A percentile compares a stretch with the other conserved stretches of the same genome.
Evolutionary conservation across 2,113 vertebrate species (phyloP).

Genomic region (Pelmatolapia mariae): DNA sequence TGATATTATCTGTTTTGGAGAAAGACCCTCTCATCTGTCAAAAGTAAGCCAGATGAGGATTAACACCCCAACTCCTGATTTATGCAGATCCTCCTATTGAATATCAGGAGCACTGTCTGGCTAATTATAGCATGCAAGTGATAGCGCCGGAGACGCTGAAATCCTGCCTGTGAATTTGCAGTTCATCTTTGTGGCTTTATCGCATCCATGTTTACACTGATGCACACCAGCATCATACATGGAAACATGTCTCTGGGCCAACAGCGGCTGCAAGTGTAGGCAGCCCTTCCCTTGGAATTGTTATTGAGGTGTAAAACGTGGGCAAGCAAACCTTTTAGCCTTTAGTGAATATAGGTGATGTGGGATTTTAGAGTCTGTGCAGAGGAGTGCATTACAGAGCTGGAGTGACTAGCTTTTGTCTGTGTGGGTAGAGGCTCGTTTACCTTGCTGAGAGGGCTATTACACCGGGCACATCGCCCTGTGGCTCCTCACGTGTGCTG

Average conservation of each 20-base stretch:
- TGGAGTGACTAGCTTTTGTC: conserved; percentile 50
- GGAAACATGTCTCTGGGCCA: conserved; percentile 1
- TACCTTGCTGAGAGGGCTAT: conserved; percentile 49
- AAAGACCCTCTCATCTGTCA: conserved; percentile 24
- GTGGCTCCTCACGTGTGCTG: conserved; percentile 17
- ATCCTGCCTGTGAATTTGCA: neutral
- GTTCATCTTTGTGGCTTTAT: neutral
- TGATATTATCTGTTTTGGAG: conserved; percentile 37
- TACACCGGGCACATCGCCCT: conserved; percentile 20
- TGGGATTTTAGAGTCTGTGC: conserved; percentile 57
- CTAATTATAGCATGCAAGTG: conserved; percentile 51
- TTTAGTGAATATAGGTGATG: conserved; percentile 61
- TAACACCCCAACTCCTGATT: conserved; percentile 46
- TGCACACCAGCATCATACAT: neutral
- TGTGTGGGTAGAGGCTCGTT: conserved; percentile 62
- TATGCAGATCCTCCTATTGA: conserved; percentile 58
- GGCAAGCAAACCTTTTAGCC: conserved; percentile 63
- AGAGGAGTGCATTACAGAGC: conserved; percentile 60
- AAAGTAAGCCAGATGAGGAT: conserved; percentile 55
- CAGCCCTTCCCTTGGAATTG: conserved; percentile 32
- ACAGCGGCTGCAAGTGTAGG: conserved; percentile 23
- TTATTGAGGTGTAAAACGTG: conserved; percentile 50
- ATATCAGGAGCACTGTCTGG: conserved; percentile 39
- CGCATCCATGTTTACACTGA: conserved; percentile 4
- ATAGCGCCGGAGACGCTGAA: conserved; percentile 19